Evolutionary conservation across 2,888 invertebrate species (phyloP), one percentile per base, ranked within the genome.

Genomic region (Cataglyphis rosenhaueri): DNA sequence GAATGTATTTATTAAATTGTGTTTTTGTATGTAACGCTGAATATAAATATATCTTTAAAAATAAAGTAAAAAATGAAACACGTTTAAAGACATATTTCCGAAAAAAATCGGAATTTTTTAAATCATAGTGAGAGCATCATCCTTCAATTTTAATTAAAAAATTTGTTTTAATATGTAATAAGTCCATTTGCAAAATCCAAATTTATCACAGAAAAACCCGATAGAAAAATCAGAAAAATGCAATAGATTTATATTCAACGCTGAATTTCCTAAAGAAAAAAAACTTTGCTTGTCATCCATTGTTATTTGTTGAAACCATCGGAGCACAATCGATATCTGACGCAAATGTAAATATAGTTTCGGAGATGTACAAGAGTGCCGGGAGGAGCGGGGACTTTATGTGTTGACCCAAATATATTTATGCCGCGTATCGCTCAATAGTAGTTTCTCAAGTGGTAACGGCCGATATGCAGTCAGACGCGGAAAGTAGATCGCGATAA

Each of bases 361-460:
- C n/a, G 12, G 12, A 75, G 52, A 68, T 21, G 48, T 18, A n/a
- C 48, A 57, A 79, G 10, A 71, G 59, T 25, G 25, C 79, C 55
- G 65, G 65, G 65, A 76, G 76, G 65, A 76, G 76, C 29, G 65
- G 65, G 76, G 65, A 65, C 76, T 66, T 76, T 29, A 52, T 18
- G 38, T 15, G 55, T 55, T 55, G 76, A 65, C 52, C 65, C n/a
- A 59, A 32, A 70, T 38, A 59, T 59, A 12, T 35, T 35, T 59
- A 59, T 59, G 48, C 70, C 95, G 98, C 98, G 96, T 98, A 98
- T 95, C 97, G 97, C 68, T 8, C 8, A 98, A 97, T 84, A 97
- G 95, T 89, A 98, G 96, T 94, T 98, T 97, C 76, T 98, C 98
- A 97, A 62, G 98, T 98, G 91, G 98, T 96, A 94, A 98, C 97